Evolutionary conservation across 2,888 invertebrate species (phyloP).

Genomic region (Phalera bucephala): DNA sequence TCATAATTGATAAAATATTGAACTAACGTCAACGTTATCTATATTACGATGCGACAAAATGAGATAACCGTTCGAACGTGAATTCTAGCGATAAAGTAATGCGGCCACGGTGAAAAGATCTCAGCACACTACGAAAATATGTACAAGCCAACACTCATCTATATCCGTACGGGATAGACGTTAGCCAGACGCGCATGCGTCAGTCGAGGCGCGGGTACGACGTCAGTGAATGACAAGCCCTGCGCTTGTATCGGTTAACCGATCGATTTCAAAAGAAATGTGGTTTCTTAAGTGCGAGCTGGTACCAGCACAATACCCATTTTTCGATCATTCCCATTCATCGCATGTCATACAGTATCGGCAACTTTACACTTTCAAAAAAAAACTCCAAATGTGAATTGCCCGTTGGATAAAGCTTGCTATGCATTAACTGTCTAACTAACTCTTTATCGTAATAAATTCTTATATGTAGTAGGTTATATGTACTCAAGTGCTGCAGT

Average conservation of each 20-base stretch:
- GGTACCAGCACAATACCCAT: not conserved
- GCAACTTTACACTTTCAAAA: too few relatives aligned
- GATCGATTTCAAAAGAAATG: constrained; percentile 76
- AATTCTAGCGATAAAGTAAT: constrained; percentile 64
- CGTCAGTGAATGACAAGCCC: constrained; percentile 79
- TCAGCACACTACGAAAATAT: constrained; percentile 60
- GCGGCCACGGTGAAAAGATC: constrained; percentile 68
- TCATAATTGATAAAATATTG: constrained; percentile 72
- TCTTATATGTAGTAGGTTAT: too few relatives aligned
- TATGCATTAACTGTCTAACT: too few relatives aligned
- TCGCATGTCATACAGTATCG: too few relatives aligned
- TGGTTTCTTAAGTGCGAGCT: not conserved
- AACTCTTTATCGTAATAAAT: not conserved
- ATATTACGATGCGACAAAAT: constrained; percentile 76
- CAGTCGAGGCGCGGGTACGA: constrained; percentile 57
- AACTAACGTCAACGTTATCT: constrained; percentile 67
- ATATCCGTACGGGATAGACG: constrained; percentile 75
- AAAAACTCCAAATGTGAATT: too few relatives aligned
- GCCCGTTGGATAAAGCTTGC: too few relatives aligned
- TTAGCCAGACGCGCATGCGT: constrained; percentile 81
- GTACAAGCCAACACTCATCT: constrained; percentile 66
- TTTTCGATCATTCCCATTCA: too few relatives aligned
- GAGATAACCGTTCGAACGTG: constrained; percentile 64
- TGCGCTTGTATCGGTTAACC: constrained; percentile 68
- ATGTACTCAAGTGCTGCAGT: too few relatives aligned